Evolutionary conservation across 2,888 invertebrate genomes (phyloP).

Genomic region (Heteropelma amictum): DNA sequence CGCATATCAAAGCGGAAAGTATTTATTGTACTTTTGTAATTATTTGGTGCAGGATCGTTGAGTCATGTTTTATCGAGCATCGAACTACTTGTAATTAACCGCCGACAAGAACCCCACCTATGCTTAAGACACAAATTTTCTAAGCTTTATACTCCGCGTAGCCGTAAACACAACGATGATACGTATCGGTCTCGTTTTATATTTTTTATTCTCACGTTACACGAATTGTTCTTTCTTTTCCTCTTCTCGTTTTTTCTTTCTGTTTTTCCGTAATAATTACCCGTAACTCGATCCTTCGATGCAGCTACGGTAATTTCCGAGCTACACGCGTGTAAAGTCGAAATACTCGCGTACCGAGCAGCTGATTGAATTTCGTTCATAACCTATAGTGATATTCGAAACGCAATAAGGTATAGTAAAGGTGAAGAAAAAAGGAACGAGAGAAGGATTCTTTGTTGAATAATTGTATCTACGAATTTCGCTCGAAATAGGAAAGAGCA

Average conservation of each 20-base stretch:
- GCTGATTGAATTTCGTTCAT: constrained; percentile 49
- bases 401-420: constrained; percentile 57
- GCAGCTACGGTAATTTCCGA: constrained; percentile 47
- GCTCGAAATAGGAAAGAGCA: not conserved
- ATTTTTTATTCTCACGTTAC: constrained; percentile 13
- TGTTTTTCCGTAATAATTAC: constrained; percentile 16
- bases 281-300: constrained; percentile 37
- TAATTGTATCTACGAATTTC: constrained; percentile 41
- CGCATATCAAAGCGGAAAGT: constrained; percentile 32
- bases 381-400: constrained; percentile 48
- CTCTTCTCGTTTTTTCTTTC: no score
- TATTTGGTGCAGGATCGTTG: constrained; percentile 47
- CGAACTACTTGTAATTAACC: constrained; percentile 43
- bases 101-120: constrained; percentile 51
- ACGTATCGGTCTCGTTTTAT: constrained; percentile 23
- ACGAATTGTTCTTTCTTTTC: constrained; percentile 5
- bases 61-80: constrained; percentile 28
- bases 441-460: constrained; percentile 40
- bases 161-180: not conserved
- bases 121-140: constrained; percentile 50
- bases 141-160: constrained; percentile 13
- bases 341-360: constrained; percentile 48
- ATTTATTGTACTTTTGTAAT: constrained; percentile 50
- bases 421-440: not conserved
- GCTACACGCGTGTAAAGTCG: constrained; percentile 32